phyloP scores from a whole-genome alignment of 2,113 vertebrate genomes.

The Baryphthengus martii region DNA sequence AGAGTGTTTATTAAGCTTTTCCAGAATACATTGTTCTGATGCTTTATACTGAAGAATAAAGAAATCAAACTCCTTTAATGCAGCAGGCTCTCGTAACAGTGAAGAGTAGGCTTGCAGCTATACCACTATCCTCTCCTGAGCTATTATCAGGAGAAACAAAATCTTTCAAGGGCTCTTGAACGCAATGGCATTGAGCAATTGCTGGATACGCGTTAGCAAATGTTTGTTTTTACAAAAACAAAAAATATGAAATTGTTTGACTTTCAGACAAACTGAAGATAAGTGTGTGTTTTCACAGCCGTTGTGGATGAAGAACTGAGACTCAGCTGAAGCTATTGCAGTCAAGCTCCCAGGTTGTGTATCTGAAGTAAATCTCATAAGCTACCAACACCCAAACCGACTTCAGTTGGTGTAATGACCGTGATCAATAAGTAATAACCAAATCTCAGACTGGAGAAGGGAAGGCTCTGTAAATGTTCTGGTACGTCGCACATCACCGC shows the following conservation, averaged over 20 bases:
- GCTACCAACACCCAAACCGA: neutral
- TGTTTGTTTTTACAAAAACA: neutral
- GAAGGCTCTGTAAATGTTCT: neutral
- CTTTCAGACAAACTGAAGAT: neutral
- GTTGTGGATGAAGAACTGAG: neutral
- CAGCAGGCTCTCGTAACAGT: neutral
- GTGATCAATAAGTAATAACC: neutral
- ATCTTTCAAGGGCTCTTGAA: neutral
- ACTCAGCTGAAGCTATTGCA: neutral
- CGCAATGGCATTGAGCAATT: neutral
- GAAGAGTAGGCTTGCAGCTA: neutral
- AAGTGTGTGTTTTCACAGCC: neutral
- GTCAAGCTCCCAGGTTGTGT: neutral
- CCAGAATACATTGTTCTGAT: neutral
- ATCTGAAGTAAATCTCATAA: neutral
- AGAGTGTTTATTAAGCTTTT: neutral
- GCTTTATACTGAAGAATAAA: neutral
- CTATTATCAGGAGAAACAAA: neutral
- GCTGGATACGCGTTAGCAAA: neutral
- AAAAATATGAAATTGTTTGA: neutral
- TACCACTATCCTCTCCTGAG: neutral
- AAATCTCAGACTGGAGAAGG: neutral
- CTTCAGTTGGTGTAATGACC: neutral
- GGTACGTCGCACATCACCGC: accelerated
- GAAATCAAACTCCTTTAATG: neutral